Evolutionary conservation across 2,888 invertebrate genomes (phyloP).

Genomic region (Perdita meconis): DNA sequence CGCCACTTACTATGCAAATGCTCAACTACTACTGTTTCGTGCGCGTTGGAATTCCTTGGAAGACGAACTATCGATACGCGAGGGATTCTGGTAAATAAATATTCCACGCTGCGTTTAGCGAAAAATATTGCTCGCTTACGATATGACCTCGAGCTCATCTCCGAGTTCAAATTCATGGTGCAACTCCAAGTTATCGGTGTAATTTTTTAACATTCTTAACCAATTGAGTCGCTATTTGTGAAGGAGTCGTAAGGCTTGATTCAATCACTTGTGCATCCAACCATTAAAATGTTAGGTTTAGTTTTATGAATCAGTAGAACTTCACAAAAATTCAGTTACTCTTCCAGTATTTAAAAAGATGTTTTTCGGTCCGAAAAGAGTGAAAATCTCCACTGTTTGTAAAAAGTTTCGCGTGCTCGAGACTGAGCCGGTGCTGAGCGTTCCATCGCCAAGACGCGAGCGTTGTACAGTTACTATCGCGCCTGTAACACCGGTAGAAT

Average conservation of each 20-base stretch:
- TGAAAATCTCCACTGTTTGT: conserved; percentile 13
- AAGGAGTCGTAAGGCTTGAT: no score
- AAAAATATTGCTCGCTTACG: no score
- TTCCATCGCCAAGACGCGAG: conserved; percentile 30
- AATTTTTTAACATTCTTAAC: no score
- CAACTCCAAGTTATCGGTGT: no score
- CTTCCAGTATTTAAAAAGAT: neutral
- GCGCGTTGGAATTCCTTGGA: neutral
- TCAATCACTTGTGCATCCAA: no score
- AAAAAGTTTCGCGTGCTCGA: conserved; percentile 25
- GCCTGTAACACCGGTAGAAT: conserved; percentile 75
- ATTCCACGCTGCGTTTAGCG: no score
- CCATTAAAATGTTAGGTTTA: no score
- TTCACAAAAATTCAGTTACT: neutral
- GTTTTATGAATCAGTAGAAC: neutral
- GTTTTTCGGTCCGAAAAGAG: neutral
- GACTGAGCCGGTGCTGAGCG: conserved; percentile 8
- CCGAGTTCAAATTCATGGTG: no score
- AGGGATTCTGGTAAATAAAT: no score
- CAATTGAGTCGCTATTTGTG: no score
- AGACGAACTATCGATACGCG: neutral
- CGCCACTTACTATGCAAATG: conserved; percentile 16
- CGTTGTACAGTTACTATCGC: conserved; percentile 53
- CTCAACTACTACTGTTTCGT: neutral
- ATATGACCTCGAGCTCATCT: no score